Conservation (phyloP, 2,888 invertebrate species). For the Glaucopsyche alexis region DNA sequence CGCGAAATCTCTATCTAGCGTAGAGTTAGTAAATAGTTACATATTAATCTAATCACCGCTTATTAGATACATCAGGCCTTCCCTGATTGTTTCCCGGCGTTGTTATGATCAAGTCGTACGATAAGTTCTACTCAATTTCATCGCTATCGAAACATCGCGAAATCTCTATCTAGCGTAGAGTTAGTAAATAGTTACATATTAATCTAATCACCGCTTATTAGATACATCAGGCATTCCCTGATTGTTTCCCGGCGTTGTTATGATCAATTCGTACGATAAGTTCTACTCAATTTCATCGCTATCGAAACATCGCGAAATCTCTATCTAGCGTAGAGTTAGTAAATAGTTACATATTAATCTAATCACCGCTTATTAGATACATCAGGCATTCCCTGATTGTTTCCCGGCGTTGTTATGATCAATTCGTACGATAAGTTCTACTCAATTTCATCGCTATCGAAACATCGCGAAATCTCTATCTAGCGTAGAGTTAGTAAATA, state of each 20-base stretch:
- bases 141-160: not conserved
- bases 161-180: not conserved
- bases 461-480: not conserved
- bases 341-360: conserved; percentile 32
- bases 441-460: not conserved
- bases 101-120: conserved; percentile 21
- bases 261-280: conserved; percentile 21
- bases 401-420: conserved; percentile 44
- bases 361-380: conserved; percentile 68
- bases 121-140: not conserved
- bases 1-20: not conserved
- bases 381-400: conserved; percentile 57
- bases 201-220: conserved; percentile 65
- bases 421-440: conserved; percentile 17
- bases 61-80: conserved; percentile 62
- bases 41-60: conserved; percentile 54
- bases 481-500: not conserved
- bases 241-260: conserved; percentile 53
- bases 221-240: conserved; percentile 52
- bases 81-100: conserved; percentile 55
- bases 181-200: not conserved
- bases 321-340: not conserved
- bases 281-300: not conserved
- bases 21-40: not conserved
- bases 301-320: not conserved